Conservation (phyloP, 2,113 vertebrate genomes). For the Euleptes europaea region DNA sequence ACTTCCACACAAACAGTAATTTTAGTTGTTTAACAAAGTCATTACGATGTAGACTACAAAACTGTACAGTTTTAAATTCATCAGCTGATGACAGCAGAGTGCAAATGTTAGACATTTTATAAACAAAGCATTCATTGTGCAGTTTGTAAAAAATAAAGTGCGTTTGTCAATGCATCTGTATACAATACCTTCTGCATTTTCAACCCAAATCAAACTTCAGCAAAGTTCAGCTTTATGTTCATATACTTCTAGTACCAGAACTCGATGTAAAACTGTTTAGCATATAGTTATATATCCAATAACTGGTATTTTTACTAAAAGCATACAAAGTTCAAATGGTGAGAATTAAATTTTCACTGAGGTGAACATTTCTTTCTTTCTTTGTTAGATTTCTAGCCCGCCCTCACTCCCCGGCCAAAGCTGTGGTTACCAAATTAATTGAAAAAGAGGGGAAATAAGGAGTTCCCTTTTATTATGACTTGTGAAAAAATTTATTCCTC, state of each 20-base stretch:
- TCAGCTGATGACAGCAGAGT: conserved; percentile 48
- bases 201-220: conserved; percentile 49
- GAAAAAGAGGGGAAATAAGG: neutral
- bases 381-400: too few species aligned
- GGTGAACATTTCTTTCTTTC: too few species aligned
- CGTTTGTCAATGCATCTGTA: conserved; percentile 40
- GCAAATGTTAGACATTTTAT: conserved; percentile 56
- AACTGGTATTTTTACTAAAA: conserved; percentile 15
- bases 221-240: conserved; percentile 46
- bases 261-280: conserved; percentile 44
- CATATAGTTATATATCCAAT: neutral
- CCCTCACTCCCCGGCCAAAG: too few species aligned
- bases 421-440: conserved; percentile 13
- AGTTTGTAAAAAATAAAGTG: conserved; percentile 64
- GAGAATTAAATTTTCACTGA: conserved; percentile 21
- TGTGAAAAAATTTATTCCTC: too few species aligned
- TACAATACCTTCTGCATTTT: conserved; percentile 57
- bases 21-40: conserved; percentile 61
- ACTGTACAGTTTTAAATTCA: conserved; percentile 53
- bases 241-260: conserved; percentile 44
- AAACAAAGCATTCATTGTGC: conserved; percentile 60
- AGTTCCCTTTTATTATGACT: too few species aligned
- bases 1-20: conserved; percentile 51
- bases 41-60: conserved; percentile 62
- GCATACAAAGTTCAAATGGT: conserved; percentile 7